phyloP scores from a whole-genome alignment of 2,797 vertebrate species.

The Paedocypris micromegethes region DNA sequence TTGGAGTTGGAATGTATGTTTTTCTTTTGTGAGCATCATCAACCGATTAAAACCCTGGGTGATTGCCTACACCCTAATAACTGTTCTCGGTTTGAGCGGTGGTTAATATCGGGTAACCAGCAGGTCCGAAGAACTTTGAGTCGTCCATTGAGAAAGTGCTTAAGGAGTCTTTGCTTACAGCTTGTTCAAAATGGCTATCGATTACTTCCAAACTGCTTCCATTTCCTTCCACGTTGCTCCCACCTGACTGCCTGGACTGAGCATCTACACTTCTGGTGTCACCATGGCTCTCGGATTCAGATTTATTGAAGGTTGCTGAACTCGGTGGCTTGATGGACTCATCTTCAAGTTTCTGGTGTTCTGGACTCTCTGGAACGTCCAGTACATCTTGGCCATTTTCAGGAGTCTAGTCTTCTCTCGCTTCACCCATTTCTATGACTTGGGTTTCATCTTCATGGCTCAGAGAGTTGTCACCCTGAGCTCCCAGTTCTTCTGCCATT shows the following conservation, averaged over 20 bases:
- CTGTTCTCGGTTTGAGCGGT: slow-evolving; percentile 54
- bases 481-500: slow-evolving; percentile 32
- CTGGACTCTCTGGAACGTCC: slow-evolving; percentile 1
- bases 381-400: slow-evolving; percentile 25
- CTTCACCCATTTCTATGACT: not conserved
- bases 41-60: too few relatives aligned
- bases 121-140: slow-evolving; percentile 49
- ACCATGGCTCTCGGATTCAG: slow-evolving; percentile 50
- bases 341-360: slow-evolving; percentile 9
- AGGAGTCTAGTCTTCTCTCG: slow-evolving; percentile 14
- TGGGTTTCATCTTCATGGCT: slow-evolving; percentile 1
- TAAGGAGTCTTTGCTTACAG: slow-evolving; percentile 53
- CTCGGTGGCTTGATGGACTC: slow-evolving; percentile 19
- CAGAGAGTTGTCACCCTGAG: slow-evolving; percentile 21
- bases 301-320: slow-evolving; percentile 40
- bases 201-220: slow-evolving; percentile 34
- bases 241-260: slow-evolving; percentile 30
- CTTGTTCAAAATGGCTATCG: slow-evolving; percentile 49
- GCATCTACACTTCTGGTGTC: slow-evolving; percentile 23
- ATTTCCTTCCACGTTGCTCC: slow-evolving; percentile 13
- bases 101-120: slow-evolving; percentile 55
- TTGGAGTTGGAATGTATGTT: not conserved
- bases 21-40: not conserved
- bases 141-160: slow-evolving; percentile 58
- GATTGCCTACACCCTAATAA: slow-evolving; percentile 46